Percentiles rank a stretch among this genome's conserved stretches.
Conservation (phyloP, 1,140 invertebrate species). For the Aplysia californica region DNA sequence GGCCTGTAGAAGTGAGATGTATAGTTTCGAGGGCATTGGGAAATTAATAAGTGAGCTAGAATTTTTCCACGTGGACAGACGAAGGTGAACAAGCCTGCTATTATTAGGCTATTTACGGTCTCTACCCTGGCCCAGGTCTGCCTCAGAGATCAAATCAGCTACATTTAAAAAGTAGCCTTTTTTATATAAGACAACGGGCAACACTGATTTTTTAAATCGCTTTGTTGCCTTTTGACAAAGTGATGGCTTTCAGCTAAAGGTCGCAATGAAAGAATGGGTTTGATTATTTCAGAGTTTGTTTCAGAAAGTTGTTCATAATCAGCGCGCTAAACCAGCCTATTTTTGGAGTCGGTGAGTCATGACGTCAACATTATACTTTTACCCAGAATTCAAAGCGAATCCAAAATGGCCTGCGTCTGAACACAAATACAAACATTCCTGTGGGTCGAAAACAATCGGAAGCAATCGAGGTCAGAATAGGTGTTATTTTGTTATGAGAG, state of each 20-base stretch:
- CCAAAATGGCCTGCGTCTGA: slow-evolving; percentile 14
- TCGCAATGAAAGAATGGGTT: neutral
- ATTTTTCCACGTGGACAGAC: no score
- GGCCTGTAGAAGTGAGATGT: no score
- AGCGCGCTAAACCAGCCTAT: slow-evolving; percentile 2
- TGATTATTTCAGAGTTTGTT: neutral
- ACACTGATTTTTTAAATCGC: neutral
- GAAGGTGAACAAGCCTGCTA: no score
- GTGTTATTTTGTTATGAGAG: neutral
- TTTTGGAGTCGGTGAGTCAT: slow-evolving; percentile 11
- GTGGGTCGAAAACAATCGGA: slow-evolving; percentile 9
- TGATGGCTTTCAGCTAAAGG: neutral
- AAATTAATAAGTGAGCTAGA: no score
- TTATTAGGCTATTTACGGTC: no score
- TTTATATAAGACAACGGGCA: neutral
- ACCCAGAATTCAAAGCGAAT: slow-evolving; percentile 15
- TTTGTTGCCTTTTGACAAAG: neutral
- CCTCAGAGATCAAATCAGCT: neutral
- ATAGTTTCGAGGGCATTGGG: no score
- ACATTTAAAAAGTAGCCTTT: neutral
- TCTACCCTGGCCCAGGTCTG: neutral
- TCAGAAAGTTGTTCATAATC: neutral
- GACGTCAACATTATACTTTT: slow-evolving; percentile 25
- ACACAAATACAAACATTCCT: slow-evolving; percentile 12
- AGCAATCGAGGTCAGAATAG: slow-evolving; percentile 21